phyloP scores from a whole-genome alignment of 1,140 invertebrate species.

The Leguminivora glycinivorella region DNA sequence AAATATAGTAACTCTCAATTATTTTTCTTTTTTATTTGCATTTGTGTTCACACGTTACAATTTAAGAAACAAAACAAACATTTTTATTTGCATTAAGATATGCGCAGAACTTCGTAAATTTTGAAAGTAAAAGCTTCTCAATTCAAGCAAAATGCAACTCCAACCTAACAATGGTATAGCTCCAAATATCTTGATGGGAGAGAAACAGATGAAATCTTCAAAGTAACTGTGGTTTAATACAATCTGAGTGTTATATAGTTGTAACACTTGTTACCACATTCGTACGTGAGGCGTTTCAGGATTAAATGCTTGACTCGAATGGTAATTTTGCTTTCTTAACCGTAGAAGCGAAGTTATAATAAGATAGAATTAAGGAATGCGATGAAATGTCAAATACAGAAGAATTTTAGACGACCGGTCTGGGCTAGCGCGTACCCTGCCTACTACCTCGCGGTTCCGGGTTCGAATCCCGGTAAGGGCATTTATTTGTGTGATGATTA shows the following conservation, averaged over 20 bases:
- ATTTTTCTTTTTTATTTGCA: no score
- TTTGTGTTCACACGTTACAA: not conserved
- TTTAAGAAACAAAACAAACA: slow-evolving; percentile 12
- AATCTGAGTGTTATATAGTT: slow-evolving; percentile 27
- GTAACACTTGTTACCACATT: slow-evolving; percentile 25
- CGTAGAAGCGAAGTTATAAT: not conserved
- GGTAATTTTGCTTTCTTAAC: slow-evolving; percentile 23
- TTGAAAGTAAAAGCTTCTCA: not conserved
- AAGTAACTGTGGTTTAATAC: slow-evolving; percentile 27
- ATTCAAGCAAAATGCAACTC: not conserved
- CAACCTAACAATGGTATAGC: not conserved
- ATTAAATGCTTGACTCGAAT: slow-evolving; percentile 21
- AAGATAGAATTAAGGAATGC: slow-evolving; percentile 1
- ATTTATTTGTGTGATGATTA: no score
- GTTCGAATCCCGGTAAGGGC: no score
- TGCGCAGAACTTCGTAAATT: not conserved
- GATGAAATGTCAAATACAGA: not conserved
- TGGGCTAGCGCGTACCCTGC: no score
- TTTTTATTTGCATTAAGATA: not conserved
- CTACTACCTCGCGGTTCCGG: no score
- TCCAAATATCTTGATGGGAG: not conserved
- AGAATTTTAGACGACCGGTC: not conserved
- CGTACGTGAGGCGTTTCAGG: slow-evolving; percentile 20
- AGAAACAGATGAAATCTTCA: slow-evolving; percentile 18
- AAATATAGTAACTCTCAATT: no score